Evolutionary conservation across 2,888 invertebrate species (phyloP).

Genomic region (Cephalotes varians): DNA sequence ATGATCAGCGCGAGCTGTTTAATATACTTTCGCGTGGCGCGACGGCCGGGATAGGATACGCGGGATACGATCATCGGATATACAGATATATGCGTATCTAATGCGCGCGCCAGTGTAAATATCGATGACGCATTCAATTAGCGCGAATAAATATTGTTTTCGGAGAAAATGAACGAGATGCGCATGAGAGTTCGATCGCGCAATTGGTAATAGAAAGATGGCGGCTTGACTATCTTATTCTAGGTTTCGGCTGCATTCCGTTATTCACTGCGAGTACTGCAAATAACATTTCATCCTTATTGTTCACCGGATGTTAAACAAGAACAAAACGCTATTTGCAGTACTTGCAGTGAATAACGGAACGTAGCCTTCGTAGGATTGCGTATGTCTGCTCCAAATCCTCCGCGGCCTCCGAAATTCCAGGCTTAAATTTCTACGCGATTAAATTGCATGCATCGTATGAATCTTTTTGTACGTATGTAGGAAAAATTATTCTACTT

Average conservation of each 20-base stretch:
- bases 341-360: too few species aligned
- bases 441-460: background rate
- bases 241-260: too few species aligned
- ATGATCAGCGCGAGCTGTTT: background rate
- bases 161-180: constrained; percentile 17
- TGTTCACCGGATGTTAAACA: too few species aligned
- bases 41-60: background rate
- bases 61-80: background rate
- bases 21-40: constrained; percentile 24
- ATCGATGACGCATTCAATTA: constrained; percentile 35
- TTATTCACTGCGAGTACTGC: too few species aligned
- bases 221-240: background rate
- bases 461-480: background rate
- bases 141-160: constrained; percentile 44
- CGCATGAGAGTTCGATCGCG: background rate
- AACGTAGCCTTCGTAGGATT: background rate
- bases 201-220: background rate
- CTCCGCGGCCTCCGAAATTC: background rate
- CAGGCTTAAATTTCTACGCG: background rate
- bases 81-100: background rate
- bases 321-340: too few species aligned
- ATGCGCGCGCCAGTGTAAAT: constrained; percentile 12
- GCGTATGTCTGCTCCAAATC: background rate
- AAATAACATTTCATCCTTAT: too few species aligned
- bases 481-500: background rate